Percentiles rank a stretch among this genome's conserved stretches.
Evolutionary conservation across 2,113 vertebrate species (phyloP).

Genomic region (Lophochroa leadbeateri): DNA sequence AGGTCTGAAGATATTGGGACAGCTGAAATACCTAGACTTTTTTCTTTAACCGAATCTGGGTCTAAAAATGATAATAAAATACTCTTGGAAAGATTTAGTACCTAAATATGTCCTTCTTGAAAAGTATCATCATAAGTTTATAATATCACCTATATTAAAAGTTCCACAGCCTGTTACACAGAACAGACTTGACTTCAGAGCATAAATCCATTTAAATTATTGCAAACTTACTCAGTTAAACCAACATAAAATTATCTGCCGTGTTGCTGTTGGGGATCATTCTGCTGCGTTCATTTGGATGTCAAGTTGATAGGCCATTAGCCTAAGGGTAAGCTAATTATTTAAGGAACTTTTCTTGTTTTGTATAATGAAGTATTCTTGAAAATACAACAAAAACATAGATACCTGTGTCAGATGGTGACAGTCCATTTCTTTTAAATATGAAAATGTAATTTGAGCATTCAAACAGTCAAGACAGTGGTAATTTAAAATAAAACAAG

Average conservation of each 20-base stretch:
- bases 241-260: slow-evolving; percentile 36
- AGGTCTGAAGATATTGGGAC: slow-evolving; percentile 14
- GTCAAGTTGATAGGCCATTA: slow-evolving; percentile 47
- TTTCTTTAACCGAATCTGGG: not conserved
- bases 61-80: not conserved
- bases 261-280: not conserved
- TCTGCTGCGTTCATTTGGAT: slow-evolving; percentile 46
- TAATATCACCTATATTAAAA: not conserved
- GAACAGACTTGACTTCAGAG: slow-evolving; percentile 20
- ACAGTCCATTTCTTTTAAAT: slow-evolving; percentile 6
- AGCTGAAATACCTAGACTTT: not conserved
- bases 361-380: not conserved
- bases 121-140: not conserved
- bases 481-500: slow-evolving; percentile 58
- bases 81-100: not conserved
- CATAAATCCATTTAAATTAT: not conserved
- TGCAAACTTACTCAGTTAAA: slow-evolving; percentile 28
- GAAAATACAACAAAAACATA: slow-evolving; percentile 29
- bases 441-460: slow-evolving; percentile 7
- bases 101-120: not conserved
- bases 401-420: slow-evolving; percentile 25
- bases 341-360: slow-evolving; percentile 56
- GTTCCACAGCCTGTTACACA: not conserved
- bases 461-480: slow-evolving; percentile 11
- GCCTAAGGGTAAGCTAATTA: slow-evolving; percentile 51